Percentiles rank a stretch among this genome's conserved stretches.
These are phyloP conservation scores for Drosophila busckii DNA, from an alignment of 1,140 invertebrate species.

Conservation along the genomic window DNA sequence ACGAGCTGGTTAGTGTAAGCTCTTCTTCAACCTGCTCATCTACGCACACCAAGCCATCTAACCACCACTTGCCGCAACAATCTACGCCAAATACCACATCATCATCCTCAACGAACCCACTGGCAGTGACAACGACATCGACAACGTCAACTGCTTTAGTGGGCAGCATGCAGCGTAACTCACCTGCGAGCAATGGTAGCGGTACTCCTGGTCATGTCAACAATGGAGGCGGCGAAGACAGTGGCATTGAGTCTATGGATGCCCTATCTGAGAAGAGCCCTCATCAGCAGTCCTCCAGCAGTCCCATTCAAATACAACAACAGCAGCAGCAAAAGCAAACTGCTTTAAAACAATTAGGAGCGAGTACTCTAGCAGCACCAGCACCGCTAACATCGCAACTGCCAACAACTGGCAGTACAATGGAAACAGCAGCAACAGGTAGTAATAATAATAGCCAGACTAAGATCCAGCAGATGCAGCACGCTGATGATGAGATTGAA, in stretches of 20 bases:
- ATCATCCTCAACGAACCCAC: constrained; percentile 4
- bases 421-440: constrained; percentile 1
- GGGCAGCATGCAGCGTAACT: constrained; percentile 71
- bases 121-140: constrained; percentile 13
- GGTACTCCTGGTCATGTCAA: constrained; percentile 67
- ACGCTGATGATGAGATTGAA: constrained; percentile 82
- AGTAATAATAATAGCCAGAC: constrained; percentile 68
- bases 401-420: neutral
- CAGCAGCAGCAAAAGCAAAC: constrained; percentile 35
- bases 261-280: constrained; percentile 94
- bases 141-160: constrained; percentile 48
- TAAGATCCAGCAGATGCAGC: constrained; percentile 54
- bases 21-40: constrained; percentile 28
- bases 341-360: too few relatives aligned
- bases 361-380: too few relatives aligned
- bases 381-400: too few relatives aligned
- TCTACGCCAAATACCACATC: too few relatives aligned
- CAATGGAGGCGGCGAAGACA: constrained; percentile 88
- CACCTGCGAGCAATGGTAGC: constrained; percentile 80
- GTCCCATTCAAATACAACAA: constrained; percentile 56
- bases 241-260: constrained; percentile 95
- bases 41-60: too few relatives aligned
- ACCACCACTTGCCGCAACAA: too few relatives aligned
- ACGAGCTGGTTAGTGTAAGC: constrained; percentile 11
- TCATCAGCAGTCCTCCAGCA: constrained; percentile 85